Base-by-base conservation (phyloP, 2,797 vertebrate genomes). In the Mus caroli region DNA sequence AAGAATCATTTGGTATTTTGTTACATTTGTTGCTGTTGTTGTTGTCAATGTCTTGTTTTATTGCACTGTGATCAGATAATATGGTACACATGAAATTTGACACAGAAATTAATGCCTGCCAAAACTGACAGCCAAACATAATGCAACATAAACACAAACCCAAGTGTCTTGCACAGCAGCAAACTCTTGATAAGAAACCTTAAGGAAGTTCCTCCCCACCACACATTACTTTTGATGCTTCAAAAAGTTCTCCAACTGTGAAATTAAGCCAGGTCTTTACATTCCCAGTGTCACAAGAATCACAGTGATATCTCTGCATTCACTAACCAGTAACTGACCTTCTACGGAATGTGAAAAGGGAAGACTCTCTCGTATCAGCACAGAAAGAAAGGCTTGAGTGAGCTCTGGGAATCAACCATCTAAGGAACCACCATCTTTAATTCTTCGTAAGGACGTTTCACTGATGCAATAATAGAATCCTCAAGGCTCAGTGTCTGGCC, bases 41-140 rank as follows among this genome's bases (percentile, higher is more conserved):
- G 64, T 34, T 84, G 78, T 64, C 92, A 84, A 95, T 86, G 92
- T 94, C 80, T 88, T 75, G 50, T 26, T 93, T 93, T 76, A 80
- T 73, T 73, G 56, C 31, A 83, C 54, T 75, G 60, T 54, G 46
- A 67, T 56, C 37, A 95, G 40, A 94, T 26, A 82, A 82, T 56
- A 56, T 37, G 17, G 11, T 86, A 69, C 56, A 76, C 3, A 86
- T 3, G 54, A 17, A 50, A 91, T 50, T 43, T 43, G 60, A 50
- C 43, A 89, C 20, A 64, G 22, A 94, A 75, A 46, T 78, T 62
- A 94, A 86, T 71, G 62, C 0, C 52, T 85, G 88, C 76, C 11
- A 84, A 43, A n/a, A 86, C 52, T 69, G 87, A 26, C 60, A 88
- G 84, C 5, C 82, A 88, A 67, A 84, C 71, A 46, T 56, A 56